Conservation (phyloP, 2,888 invertebrate genomes). For the Pheosia tremula region DNA sequence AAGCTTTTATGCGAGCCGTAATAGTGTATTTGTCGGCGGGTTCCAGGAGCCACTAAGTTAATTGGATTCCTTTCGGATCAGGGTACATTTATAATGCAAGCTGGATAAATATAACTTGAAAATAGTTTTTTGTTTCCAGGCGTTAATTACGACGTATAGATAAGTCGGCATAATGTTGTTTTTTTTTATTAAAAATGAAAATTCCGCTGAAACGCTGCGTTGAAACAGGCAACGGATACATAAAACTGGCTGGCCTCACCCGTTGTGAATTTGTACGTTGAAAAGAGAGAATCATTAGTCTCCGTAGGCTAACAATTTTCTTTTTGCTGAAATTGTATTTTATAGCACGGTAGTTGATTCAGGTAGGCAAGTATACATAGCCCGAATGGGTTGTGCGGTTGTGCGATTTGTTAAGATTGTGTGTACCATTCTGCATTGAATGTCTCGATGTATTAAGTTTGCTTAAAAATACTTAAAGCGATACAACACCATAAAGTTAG, state of each 20-base stretch:
- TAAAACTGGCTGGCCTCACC: slow-evolving; percentile 10
- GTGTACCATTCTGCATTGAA: too few relatives aligned
- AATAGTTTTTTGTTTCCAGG: slow-evolving; percentile 43
- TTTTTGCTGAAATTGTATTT: slow-evolving; percentile 7
- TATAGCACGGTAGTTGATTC: background rate
- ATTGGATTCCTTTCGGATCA: slow-evolving; percentile 53
- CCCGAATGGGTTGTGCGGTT: too few relatives aligned
- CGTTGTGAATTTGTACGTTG: slow-evolving; percentile 9
- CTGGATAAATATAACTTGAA: slow-evolving; percentile 44
- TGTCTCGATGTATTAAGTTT: too few relatives aligned
- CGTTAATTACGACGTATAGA: slow-evolving; percentile 14
- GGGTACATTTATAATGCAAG: slow-evolving; percentile 34
- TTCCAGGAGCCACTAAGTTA: slow-evolving; percentile 51
- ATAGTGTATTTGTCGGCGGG: slow-evolving; percentile 48
- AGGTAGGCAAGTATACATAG: too few relatives aligned
- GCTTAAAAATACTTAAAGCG: too few relatives aligned
- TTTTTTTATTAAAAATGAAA: slow-evolving; percentile 10
- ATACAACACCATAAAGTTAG: too few relatives aligned
- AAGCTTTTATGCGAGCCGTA: slow-evolving; percentile 49
- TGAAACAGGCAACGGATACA: slow-evolving; percentile 14
- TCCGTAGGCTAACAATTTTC: slow-evolving; percentile 4
- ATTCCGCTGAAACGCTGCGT: slow-evolving; percentile 19
- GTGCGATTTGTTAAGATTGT: too few relatives aligned
- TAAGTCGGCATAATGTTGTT: slow-evolving; percentile 11
- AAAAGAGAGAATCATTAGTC: slow-evolving; percentile 10